Conservation (phyloP, 2,113 vertebrate species). For the Peromyscus leucopus region DNA sequence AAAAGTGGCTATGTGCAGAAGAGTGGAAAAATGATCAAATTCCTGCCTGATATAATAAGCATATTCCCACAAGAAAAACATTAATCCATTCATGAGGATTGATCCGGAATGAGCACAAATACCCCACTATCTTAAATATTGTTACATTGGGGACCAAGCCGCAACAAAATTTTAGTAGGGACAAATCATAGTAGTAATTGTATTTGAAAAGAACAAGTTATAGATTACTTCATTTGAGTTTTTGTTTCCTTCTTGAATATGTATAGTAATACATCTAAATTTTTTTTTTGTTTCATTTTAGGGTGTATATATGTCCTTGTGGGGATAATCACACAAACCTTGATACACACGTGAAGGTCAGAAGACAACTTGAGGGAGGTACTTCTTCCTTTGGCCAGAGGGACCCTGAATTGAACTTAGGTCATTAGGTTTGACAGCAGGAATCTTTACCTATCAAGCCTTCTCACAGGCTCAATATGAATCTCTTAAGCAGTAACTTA, state of each 20-base stretch:
- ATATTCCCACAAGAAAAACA: not conserved
- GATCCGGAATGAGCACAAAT: not conserved
- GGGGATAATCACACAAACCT: no score
- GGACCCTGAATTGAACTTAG: not conserved
- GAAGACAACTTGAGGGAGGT: not conserved
- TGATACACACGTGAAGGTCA: not conserved
- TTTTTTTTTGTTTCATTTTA: not conserved
- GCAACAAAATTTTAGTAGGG: not conserved
- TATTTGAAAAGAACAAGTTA: not conserved
- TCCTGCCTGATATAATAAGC: not conserved
- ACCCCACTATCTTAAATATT: not conserved
- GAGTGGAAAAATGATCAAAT: not conserved
- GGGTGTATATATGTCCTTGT: not conserved
- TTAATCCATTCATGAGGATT: not conserved
- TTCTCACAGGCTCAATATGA: not conserved
- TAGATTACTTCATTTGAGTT: not conserved
- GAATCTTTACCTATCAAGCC: not conserved
- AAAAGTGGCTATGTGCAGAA: not conserved
- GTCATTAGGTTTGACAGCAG: not conserved
- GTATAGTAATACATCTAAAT: not conserved
- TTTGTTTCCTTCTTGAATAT: conserved; percentile 14
- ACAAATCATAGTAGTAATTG: not conserved
- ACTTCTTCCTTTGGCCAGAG: not conserved
- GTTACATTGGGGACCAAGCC: not conserved
- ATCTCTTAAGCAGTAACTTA: conserved; percentile 66